Base-by-base conservation (phyloP, 2,797 vertebrate species). In the Myioborus miniatus region DNA sequence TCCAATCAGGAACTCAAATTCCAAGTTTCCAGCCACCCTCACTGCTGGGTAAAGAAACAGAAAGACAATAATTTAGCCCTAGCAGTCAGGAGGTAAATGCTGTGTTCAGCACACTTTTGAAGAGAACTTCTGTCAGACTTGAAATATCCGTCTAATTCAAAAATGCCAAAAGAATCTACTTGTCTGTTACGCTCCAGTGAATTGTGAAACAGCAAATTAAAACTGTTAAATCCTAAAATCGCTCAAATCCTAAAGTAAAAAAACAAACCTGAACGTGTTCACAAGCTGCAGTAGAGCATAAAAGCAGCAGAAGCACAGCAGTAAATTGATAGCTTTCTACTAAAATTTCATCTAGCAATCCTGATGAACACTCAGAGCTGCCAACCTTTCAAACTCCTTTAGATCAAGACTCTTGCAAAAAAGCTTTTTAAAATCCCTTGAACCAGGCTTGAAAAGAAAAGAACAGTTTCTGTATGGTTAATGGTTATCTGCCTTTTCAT, bases 1-100 rank as follows among this genome's bases (percentile, higher is more conserved):
- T 53, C 83, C 58, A 72, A 60, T 95, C 78, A 88, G 58, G n/a
- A 19, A 93, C 55, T 86, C 72, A 71, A 71, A 83, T 63, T 94
- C 74, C 87, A 94, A 87, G 65, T 90, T 96, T 95, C 94, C 86
- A 96, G 53, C 68, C 86, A 94, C 58, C 53, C 44, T 84, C 36
- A 37, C 23, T 83, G 52, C 56, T 70, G 50, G 17, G 5, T 68
- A 83, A 81, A 82, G 64, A 50, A 87, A 79, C 32, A 88, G 53
- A 68, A 90, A 90, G 43, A 84, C 27, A 32, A 27, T 2, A 2
- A 83, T 70, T 96, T 46, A 87, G 49, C 44, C 71, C 78, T 62
- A 75, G 17, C 43, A 91, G 43, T 52, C 41, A 59, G 36, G 60
- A 88, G 86, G 17, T 34, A 90, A 94, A 69, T 14, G 50, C 43